Percentiles rank a stretch among this genome's conserved stretches.
These are phyloP conservation scores for Andrena camellia DNA, from an alignment of 2,888 invertebrate genomes.

Conservation along the genomic window DNA sequence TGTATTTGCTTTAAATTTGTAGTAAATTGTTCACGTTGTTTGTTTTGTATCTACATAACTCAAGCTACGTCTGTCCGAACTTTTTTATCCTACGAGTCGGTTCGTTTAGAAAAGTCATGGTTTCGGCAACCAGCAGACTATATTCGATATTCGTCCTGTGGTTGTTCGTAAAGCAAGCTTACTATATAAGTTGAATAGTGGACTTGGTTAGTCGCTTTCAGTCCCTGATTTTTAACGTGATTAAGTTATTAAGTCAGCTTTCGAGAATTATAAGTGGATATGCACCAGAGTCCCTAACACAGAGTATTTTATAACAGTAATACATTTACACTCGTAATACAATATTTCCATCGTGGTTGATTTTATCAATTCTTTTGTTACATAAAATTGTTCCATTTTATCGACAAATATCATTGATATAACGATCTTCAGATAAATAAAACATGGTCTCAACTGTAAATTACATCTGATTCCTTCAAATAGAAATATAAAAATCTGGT, in stretches of 20 bases:
- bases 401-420: neutral
- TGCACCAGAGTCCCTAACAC: neutral
- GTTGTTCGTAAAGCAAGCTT: conserved; percentile 35
- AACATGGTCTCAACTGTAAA: neutral
- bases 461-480: neutral
- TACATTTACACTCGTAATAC: neutral
- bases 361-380: neutral
- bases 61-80: no score
- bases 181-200: conserved; percentile 36
- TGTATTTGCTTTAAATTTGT: neutral
- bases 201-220: conserved; percentile 39
- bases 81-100: neutral
- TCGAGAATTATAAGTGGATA: conserved; percentile 43
- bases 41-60: no score
- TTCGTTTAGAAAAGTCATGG: conserved; percentile 16
- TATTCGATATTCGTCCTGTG: conserved; percentile 16
- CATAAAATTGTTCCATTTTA: neutral
- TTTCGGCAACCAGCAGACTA: conserved; percentile 14
- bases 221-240: conserved; percentile 58
- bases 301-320: neutral
- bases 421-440: neutral
- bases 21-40: neutral
- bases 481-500: no score
- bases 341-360: neutral
- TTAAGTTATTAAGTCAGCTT: conserved; percentile 50